Evolutionary conservation across 2,113 vertebrate species (phyloP).

Genomic region (Puffinus mauretanicus): DNA sequence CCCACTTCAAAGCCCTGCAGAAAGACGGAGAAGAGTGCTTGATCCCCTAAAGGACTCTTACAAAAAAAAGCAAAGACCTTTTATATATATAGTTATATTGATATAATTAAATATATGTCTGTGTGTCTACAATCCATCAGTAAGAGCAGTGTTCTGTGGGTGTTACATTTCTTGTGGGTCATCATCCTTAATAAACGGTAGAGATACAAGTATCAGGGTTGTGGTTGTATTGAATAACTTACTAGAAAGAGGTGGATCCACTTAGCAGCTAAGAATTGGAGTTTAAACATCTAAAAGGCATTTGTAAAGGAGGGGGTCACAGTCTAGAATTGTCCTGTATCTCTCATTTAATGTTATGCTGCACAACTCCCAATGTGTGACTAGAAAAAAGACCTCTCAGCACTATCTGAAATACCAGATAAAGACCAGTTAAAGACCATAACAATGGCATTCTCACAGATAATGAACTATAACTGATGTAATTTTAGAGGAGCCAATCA

Average conservation of each 20-base stretch:
- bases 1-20: neutral
- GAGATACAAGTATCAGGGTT: neutral
- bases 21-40: neutral
- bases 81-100: neutral
- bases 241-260: neutral
- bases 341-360: neutral
- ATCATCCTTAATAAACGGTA: neutral
- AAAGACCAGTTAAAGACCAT: neutral
- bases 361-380: neutral
- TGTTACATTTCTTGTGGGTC: neutral
- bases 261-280: neutral
- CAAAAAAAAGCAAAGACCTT: neutral
- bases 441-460: neutral
- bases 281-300: neutral
- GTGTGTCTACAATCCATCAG: neutral
- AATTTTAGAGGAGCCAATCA: neutral
- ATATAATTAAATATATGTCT: neutral
- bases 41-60: neutral
- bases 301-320: neutral
- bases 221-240: neutral
- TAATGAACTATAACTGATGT: neutral
- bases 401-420: neutral
- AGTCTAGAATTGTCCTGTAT: neutral
- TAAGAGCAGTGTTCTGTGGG: neutral
- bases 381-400: neutral